phyloP scores from a whole-genome alignment of 1,140 invertebrate species.

The Orius insidiosus region DNA sequence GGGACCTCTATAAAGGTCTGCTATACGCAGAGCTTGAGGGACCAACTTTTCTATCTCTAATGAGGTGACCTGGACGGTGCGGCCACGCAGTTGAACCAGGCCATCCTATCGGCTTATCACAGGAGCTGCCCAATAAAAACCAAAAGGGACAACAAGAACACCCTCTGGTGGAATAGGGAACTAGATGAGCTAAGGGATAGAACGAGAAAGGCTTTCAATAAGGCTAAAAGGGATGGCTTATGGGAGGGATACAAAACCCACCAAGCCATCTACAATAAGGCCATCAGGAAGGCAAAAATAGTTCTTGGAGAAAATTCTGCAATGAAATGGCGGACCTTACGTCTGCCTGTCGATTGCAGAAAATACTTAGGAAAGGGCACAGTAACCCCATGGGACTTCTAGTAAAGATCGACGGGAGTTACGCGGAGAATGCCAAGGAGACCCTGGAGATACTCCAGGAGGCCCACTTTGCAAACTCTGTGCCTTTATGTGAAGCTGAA shows the following conservation, averaged over 20 bases:
- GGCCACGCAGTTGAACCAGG: background rate
- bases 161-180: background rate
- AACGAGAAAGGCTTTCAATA: background rate
- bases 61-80: background rate
- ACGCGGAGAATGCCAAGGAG: background rate
- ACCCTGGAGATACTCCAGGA: background rate
- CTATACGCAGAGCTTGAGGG: too few species aligned
- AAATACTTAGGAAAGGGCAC: background rate
- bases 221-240: background rate
- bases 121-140: background rate
- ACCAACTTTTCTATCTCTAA: too few species aligned
- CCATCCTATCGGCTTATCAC: background rate
- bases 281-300: background rate
- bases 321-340: background rate
- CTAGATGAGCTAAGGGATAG: background rate
- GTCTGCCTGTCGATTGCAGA: background rate
- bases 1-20: too few species aligned
- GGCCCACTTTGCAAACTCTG: background rate
- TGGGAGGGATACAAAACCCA: background rate
- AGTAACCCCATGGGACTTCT: background rate
- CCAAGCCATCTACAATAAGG: background rate
- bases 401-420: background rate
- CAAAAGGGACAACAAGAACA: background rate
- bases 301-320: slow-evolving; percentile 2
- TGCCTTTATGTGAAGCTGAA: background rate